Evolutionary conservation across 2,888 invertebrate species (phyloP).

Genomic region (Apantesis nais): DNA sequence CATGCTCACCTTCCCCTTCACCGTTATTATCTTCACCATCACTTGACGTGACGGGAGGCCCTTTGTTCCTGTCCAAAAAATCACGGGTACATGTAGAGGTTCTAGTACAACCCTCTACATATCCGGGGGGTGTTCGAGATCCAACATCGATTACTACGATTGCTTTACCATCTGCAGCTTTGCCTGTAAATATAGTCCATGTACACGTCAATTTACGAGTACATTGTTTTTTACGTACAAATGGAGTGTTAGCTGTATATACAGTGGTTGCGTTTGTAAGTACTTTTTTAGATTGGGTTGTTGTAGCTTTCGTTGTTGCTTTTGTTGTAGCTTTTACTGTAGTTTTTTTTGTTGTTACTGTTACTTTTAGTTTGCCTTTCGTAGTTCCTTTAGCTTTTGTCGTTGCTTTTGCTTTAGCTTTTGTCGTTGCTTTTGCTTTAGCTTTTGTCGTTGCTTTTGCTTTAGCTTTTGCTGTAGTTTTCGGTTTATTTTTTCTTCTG

Average conservation of each 20-base stretch:
- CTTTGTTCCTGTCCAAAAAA: constrained; percentile 70
- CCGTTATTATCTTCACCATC: constrained; percentile 17
- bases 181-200: constrained; percentile 68
- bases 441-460: not conserved
- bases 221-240: constrained; percentile 66
- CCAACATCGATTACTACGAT: constrained; percentile 45
- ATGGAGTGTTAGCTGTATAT: constrained; percentile 66
- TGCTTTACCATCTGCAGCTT: constrained; percentile 50
- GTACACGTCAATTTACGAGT: constrained; percentile 78
- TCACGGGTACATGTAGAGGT: constrained; percentile 79
- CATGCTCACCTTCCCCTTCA: constrained; percentile 6
- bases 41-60: constrained; percentile 39
- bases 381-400: not conserved
- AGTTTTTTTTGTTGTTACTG: constrained; percentile 6
- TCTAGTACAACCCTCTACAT: constrained; percentile 76
- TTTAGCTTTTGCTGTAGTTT: not conserved
- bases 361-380: no score
- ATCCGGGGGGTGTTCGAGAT: constrained; percentile 73
- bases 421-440: not conserved
- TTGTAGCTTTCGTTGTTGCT: not conserved
- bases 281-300: constrained; percentile 60
- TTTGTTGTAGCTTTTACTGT: constrained; percentile 11
- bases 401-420: no score
- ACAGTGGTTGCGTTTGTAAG: constrained; percentile 48
- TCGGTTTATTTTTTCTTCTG: constrained; percentile 45